A percentile compares a stretch with the other conserved stretches of the same genome.
These are phyloP conservation scores for Heliconius ethilla DNA, from an alignment of 2,888 invertebrate genomes.

Conservation along the genomic window DNA sequence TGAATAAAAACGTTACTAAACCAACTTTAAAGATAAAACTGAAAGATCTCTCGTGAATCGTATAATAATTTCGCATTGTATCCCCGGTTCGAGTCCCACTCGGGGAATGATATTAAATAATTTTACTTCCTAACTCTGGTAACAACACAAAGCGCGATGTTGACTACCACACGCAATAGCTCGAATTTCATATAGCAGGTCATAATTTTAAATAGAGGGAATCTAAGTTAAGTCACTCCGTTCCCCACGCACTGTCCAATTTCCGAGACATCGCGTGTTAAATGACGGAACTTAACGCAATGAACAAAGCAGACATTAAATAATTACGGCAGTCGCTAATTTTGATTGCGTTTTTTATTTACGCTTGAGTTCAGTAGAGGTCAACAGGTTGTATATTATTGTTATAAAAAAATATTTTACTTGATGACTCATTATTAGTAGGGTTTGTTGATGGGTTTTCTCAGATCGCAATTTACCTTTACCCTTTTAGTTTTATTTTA, in stretches of 20 bases:
- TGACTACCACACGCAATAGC: too few species aligned
- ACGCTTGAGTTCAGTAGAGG: slow-evolving; percentile 6
- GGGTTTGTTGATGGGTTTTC: slow-evolving; percentile 3
- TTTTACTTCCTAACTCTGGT: too few species aligned
- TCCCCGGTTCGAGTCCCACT: too few species aligned
- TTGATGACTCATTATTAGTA: background rate
- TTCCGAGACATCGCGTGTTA: background rate
- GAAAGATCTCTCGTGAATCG: too few species aligned
- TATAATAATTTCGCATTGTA: too few species aligned
- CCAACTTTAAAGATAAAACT: too few species aligned
- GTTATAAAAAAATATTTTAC: background rate
- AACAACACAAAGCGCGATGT: too few species aligned
- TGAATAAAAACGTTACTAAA: too few species aligned
- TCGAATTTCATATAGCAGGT: too few species aligned
- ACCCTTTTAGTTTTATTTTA: background rate
- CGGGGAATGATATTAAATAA: too few species aligned
- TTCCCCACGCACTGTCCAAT: background rate
- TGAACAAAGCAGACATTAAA: background rate
- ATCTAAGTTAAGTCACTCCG: background rate
- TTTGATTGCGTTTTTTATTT: slow-evolving; percentile 3
- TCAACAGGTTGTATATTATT: background rate
- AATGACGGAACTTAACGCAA: background rate
- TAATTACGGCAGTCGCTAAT: background rate
- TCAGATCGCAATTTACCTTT: background rate
- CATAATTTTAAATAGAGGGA: too few species aligned